Evolutionary conservation across 1,140 invertebrate species (phyloP).

Genomic region (Heliconius eleuchia): DNA sequence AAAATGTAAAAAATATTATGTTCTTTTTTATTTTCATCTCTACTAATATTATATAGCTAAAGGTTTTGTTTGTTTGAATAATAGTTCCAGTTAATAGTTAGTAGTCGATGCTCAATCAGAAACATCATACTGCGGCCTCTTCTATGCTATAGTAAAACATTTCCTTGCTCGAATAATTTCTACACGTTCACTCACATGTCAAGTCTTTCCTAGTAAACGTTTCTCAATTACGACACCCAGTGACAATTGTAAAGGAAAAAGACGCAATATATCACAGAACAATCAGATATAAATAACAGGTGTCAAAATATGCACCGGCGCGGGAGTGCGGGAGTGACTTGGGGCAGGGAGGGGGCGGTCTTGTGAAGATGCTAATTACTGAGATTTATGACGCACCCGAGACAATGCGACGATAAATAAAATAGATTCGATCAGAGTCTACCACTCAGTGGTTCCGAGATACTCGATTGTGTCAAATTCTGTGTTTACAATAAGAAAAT

Average conservation of each 20-base stretch:
- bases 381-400: not conserved
- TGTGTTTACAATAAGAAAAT: not conserved
- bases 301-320: constrained; percentile 17
- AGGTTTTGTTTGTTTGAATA: too few species aligned
- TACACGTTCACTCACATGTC: not conserved
- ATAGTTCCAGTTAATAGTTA: too few species aligned
- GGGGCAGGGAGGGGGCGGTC: not conserved
- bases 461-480: not conserved
- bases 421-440: constrained; percentile 13
- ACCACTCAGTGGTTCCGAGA: not conserved
- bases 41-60: too few species aligned
- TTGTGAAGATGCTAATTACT: constrained; percentile 13
- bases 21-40: too few species aligned
- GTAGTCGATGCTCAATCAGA: too few species aligned
- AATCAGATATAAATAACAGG: constrained; percentile 21
- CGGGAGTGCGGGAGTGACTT: not conserved
- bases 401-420: constrained; percentile 22
- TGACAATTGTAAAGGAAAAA: constrained; percentile 15
- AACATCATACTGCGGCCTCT: too few species aligned
- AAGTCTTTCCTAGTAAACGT: constrained; percentile 4
- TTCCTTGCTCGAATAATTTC: not conserved
- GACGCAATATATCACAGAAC: constrained; percentile 4
- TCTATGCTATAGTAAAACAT: too few species aligned
- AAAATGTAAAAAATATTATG: too few species aligned
- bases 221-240: not conserved